A percentile compares a stretch with the other conserved stretches of the same genome.
Conservation (phyloP, 92 coral and sea anemone genomes). For the Paramuricea clavata region DNA sequence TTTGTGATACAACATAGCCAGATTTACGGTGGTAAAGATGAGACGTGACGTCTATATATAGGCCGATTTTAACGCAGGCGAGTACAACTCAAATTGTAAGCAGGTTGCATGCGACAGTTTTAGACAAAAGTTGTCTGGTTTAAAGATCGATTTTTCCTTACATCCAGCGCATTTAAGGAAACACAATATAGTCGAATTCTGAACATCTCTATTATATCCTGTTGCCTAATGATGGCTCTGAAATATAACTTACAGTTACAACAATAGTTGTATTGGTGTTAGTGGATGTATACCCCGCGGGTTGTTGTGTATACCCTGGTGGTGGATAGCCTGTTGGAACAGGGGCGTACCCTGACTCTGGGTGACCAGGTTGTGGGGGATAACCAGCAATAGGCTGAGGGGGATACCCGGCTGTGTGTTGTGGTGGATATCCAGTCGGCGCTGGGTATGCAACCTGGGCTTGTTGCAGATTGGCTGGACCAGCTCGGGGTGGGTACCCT, state of each 20-base stretch:
- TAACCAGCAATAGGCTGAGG: background rate
- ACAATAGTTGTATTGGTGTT: background rate
- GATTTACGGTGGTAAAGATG: background rate
- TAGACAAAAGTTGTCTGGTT: no score
- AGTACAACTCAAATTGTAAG: no score
- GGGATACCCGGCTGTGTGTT: background rate
- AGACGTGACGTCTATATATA: no score
- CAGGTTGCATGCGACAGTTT: no score
- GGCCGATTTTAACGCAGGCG: no score
- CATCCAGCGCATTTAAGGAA: no score
- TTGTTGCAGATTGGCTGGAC: background rate
- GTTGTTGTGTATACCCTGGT: slow-evolving; percentile 4
- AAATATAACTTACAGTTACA: slow-evolving; percentile 22
- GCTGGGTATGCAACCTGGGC: background rate
- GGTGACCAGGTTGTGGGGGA: background rate
- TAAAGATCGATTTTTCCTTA: no score
- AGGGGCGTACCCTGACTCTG: background rate
- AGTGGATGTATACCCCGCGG: background rate
- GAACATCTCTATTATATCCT: no score
- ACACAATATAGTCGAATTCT: no score
- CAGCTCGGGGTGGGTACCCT: background rate
- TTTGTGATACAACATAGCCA: no score
- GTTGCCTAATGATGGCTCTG: no score
- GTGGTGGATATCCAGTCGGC: background rate
- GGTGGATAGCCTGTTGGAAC: slow-evolving; percentile 7